A percentile compares a stretch with the other conserved stretches of the same genome.
Conservation (phyloP, 35 echinoderm and acorn worm species). For the Apostichopus japonicus region DNA sequence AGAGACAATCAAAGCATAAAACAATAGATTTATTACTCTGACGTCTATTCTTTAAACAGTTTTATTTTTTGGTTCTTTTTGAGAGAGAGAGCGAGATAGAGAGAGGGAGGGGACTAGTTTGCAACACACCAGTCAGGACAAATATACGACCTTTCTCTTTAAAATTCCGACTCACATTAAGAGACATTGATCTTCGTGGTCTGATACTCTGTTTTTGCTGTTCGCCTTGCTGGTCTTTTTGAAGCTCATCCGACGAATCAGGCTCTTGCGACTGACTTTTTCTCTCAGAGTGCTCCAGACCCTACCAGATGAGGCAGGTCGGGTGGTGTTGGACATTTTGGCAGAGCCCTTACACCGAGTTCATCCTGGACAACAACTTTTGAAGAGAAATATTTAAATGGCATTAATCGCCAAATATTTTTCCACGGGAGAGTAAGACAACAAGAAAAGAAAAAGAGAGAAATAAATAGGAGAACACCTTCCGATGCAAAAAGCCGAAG, state of each 20-base stretch:
- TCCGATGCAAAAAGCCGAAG: no score
- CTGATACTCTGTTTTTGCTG: slow-evolving; percentile 13
- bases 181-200: slow-evolving; percentile 66
- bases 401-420: background rate
- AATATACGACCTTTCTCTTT: no score
- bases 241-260: slow-evolving; percentile 79
- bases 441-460: no score
- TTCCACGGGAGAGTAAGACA: no score
- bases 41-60: no score
- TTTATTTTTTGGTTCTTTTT: no score
- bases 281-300: slow-evolving; percentile 73
- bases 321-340: slow-evolving; percentile 24
- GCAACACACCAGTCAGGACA: no score
- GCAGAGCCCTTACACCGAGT: background rate
- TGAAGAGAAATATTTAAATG: slow-evolving; percentile 7
- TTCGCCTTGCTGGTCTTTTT: slow-evolving; percentile 52
- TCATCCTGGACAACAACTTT: slow-evolving; percentile 21
- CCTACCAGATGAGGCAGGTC: slow-evolving; percentile 48
- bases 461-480: no score
- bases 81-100: no score
- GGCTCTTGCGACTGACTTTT: slow-evolving; percentile 68
- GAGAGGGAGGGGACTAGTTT: no score
- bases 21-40: no score
- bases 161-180: slow-evolving; percentile 38
- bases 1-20: no score